Base-by-base conservation (phyloP, 1,140 invertebrate species). In the Homalodisca vitripennis region DNA sequence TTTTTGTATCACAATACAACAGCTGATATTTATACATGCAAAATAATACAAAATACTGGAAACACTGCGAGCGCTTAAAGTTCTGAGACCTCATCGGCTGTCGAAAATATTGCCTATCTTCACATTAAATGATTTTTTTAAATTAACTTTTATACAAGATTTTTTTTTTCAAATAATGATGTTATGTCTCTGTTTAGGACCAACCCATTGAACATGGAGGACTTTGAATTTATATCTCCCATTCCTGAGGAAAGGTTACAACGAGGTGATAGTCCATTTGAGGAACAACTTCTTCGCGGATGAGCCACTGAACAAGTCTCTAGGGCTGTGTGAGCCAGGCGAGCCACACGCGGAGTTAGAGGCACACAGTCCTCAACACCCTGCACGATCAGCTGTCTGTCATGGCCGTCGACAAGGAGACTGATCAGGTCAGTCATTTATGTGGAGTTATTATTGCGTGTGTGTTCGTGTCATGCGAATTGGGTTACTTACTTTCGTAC, bases 221-320 rank as follows among this genome's bases (percentile, higher is more conserved):
- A 67, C 1, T 65, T 74, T 32, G 69, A 73, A 14, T 69, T 70
- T 29, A 63, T 70, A 10, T 67, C 57, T 24, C 75, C 75, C 0
- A 73, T 76, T 2, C 71, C 74, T 1, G 73, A 74, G 60, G 73
- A 75, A 3, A n/a, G 3, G 67, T 20, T 75, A 71, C 57, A 67
- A 82, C 13, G 82, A 86, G 34, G 88, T 91, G 22, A 85, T 93
- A 47, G 74, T 85, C 27, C 89, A 92, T 75, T 80, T 92, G 64
- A 82, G 88, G 31, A 79, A 83, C 68, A 88, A 85, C 71, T 92
- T 92, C 79, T 92, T 92, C 77, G 85, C 88, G 1, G 91, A 93
- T 74, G 91, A 93, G 77, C 91, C 91, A 0, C 80, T 92, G 10
- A 93, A 93, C 78, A 84, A 85, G 66, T 88, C 89, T 0, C 88